Conservation (phyloP, 2,888 invertebrate genomes). For the Thymelicus acteon region DNA sequence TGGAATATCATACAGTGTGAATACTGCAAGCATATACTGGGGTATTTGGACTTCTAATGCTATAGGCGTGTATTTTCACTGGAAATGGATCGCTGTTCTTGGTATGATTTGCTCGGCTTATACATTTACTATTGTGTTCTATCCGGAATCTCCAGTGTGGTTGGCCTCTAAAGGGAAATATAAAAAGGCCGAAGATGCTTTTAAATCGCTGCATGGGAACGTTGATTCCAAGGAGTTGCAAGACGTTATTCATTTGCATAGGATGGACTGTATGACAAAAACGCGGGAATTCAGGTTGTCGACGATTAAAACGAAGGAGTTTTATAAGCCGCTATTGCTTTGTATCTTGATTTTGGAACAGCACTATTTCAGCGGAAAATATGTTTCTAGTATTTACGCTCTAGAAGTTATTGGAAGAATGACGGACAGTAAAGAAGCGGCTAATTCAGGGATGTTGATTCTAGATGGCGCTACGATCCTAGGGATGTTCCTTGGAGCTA, state of each 20-base stretch:
- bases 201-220: slow-evolving; percentile 56
- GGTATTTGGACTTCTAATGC: slow-evolving; percentile 27
- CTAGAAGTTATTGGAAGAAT: slow-evolving; percentile 33
- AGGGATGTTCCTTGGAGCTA: slow-evolving; percentile 61
- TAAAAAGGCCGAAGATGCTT: slow-evolving; percentile 53
- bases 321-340: slow-evolving; percentile 54
- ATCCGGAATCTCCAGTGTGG: slow-evolving; percentile 61
- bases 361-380: slow-evolving; percentile 58
- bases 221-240: slow-evolving; percentile 52
- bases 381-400: slow-evolving; percentile 40
- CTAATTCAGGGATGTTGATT: slow-evolving; percentile 51
- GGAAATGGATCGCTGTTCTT: slow-evolving; percentile 48
- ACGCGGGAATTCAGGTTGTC: no score
- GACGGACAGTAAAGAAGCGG: slow-evolving; percentile 45
- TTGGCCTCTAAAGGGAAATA: slow-evolving; percentile 57
- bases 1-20: no score
- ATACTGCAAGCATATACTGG: no score
- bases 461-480: slow-evolving; percentile 53
- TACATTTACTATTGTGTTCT: slow-evolving; percentile 46
- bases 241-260: slow-evolving; percentile 45
- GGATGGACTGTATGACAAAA: no score
- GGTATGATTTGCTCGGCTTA: slow-evolving; percentile 47
- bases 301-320: slow-evolving; percentile 36
- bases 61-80: slow-evolving; percentile 48
- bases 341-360: slow-evolving; percentile 52